These are phyloP conservation scores for Alectura lathami DNA, from an alignment of 2,113 vertebrate species.

Conservation along the genomic window DNA sequence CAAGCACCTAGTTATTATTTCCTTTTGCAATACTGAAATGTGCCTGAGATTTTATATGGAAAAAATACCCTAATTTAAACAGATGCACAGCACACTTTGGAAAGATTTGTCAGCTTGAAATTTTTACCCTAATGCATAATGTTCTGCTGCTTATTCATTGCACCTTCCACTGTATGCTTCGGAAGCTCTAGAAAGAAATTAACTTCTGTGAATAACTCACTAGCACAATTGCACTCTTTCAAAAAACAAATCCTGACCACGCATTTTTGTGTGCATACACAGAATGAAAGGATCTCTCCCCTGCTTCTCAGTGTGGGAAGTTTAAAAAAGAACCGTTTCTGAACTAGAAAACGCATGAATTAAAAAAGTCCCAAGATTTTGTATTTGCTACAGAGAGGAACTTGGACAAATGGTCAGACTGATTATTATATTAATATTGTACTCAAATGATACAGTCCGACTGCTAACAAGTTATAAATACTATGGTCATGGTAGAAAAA, in stretches of 20 bases:
- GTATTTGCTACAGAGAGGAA: background rate
- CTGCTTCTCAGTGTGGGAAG: background rate
- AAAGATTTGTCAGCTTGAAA: conserved; percentile 27
- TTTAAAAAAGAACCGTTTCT: background rate
- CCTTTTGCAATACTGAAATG: conserved; percentile 53
- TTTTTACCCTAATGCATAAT: conserved; percentile 21
- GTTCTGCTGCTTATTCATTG: conserved; percentile 43
- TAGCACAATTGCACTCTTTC: conserved; percentile 12
- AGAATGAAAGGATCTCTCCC: background rate
- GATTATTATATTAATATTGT: background rate
- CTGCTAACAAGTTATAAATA: background rate
- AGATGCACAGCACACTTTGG: conserved; percentile 49
- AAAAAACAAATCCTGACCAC: conserved; percentile 20
- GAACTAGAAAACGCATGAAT: conserved; percentile 39
- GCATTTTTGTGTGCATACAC: background rate
- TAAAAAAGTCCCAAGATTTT: background rate
- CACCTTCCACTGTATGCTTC: conserved; percentile 48
- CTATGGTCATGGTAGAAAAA: background rate
- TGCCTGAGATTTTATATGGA: conserved; percentile 73
- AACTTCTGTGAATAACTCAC: conserved; percentile 16
- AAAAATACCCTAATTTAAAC: conserved; percentile 44
- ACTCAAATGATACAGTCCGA: background rate
- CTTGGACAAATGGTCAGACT: background rate
- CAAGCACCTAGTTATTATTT: conserved; percentile 63
- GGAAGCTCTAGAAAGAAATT: conserved; percentile 44